Conservation (phyloP, 2,113 vertebrate genomes). For the Vireo altiloquus region DNA sequence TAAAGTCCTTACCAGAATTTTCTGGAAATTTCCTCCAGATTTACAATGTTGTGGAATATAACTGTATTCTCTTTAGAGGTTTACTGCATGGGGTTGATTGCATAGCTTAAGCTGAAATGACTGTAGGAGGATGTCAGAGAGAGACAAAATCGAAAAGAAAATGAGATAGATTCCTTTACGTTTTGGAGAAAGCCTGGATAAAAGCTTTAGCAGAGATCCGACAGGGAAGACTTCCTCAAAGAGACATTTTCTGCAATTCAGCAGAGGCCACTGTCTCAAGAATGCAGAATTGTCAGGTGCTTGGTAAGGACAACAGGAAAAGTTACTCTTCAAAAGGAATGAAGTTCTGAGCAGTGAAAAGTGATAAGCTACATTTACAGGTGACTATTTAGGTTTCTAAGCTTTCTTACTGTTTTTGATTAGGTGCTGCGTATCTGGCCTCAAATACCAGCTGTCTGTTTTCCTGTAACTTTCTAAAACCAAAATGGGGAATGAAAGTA, state of each 20-base stretch:
- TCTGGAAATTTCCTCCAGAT: neutral
- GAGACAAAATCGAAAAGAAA: neutral
- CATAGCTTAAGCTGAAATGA: neutral
- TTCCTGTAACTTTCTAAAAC: neutral
- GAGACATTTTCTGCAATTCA: neutral
- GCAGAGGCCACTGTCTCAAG: neutral
- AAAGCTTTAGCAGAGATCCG: neutral
- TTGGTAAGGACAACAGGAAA: neutral
- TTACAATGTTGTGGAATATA: neutral
- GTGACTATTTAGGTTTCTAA: neutral
- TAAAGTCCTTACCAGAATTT: neutral
- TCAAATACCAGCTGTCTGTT: neutral
- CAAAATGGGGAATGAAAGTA: neutral
- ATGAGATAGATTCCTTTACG: neutral
- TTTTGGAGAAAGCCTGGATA: neutral
- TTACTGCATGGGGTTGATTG: neutral
- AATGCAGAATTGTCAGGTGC: neutral
- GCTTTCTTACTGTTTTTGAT: neutral
- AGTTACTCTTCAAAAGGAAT: neutral
- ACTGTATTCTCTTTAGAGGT: neutral
- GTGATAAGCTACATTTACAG: neutral
- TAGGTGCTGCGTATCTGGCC: neutral
- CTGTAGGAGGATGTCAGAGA: neutral
- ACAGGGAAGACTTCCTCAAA: neutral
- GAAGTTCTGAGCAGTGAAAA: neutral